Conservation (phyloP, 92 coral and sea anemone species). For the Parazoanthus darwini region DNA sequence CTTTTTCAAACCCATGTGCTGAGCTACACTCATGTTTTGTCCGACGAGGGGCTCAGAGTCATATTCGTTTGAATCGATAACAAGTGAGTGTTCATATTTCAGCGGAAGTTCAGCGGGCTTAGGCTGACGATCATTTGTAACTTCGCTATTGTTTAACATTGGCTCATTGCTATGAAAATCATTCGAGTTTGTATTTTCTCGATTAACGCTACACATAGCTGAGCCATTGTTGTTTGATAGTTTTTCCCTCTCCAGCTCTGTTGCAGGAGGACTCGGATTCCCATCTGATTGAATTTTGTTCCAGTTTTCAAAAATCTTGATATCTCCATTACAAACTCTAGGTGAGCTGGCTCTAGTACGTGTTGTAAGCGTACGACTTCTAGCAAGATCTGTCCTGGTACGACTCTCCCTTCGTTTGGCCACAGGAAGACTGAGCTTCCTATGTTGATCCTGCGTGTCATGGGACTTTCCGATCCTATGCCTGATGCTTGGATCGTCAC, state of each 20-base stretch:
- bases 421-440: background rate
- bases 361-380: background rate
- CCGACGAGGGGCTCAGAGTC: background rate
- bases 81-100: background rate
- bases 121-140: background rate
- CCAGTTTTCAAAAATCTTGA: background rate
- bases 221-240: background rate
- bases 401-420: background rate
- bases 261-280: background rate
- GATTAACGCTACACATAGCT: background rate
- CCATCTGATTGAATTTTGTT: slow-evolving; percentile 3
- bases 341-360: background rate
- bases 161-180: background rate
- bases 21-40: background rate
- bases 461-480: background rate
- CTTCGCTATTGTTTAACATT: background rate
- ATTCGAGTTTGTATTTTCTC: background rate
- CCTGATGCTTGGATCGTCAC: background rate
- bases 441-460: background rate
- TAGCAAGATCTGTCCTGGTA: background rate
- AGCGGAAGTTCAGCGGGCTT: background rate
- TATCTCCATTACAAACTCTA: background rate
- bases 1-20: slow-evolving; percentile 8
- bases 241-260: background rate
- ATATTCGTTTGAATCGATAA: background rate